Evolutionary conservation across 2,797 vertebrate species (phyloP).

Genomic region (Artibeus lituratus): DNA sequence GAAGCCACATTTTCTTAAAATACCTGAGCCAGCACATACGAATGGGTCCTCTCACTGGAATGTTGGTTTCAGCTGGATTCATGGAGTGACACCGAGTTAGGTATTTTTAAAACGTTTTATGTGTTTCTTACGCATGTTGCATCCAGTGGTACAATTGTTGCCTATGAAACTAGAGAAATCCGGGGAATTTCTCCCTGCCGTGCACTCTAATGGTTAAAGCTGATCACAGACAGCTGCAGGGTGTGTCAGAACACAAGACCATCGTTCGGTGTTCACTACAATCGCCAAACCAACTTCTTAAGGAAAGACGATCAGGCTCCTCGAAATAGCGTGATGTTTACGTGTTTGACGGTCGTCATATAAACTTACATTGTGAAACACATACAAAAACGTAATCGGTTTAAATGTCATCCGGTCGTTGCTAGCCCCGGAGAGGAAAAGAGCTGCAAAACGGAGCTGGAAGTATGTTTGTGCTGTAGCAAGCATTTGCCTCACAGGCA

Average conservation of each 20-base stretch:
- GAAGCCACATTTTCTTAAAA: neutral
- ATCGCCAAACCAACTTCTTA: conserved; percentile 32
- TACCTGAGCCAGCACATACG: neutral
- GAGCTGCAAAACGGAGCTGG: conserved; percentile 52
- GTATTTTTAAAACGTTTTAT: neutral
- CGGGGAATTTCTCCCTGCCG: conserved; percentile 36
- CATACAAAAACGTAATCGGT: neutral
- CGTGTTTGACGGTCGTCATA: neutral
- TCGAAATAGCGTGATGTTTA: neutral
- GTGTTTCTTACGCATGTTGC: conserved; percentile 36
- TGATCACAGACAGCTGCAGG: conserved; percentile 18
- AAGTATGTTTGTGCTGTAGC: conserved; percentile 15
- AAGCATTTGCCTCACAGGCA: neutral
- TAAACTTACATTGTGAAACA: conserved; percentile 35
- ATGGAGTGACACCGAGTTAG: neutral
- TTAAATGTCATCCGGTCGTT: conserved; percentile 20
- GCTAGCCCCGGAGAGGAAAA: conserved; percentile 47
- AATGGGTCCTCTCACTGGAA: neutral
- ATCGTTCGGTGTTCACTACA: conserved; percentile 44
- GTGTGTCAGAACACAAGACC: conserved; percentile 44
- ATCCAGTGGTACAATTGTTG: conserved; percentile 48
- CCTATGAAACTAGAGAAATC: conserved; percentile 62
- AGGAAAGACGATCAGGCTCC: conserved; percentile 1
- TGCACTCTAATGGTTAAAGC: conserved; percentile 40
- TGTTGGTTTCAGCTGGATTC: neutral